These are phyloP conservation scores for Ciconia stormi DNA, from an alignment of 2,113 vertebrate species.

Conservation along the genomic window DNA sequence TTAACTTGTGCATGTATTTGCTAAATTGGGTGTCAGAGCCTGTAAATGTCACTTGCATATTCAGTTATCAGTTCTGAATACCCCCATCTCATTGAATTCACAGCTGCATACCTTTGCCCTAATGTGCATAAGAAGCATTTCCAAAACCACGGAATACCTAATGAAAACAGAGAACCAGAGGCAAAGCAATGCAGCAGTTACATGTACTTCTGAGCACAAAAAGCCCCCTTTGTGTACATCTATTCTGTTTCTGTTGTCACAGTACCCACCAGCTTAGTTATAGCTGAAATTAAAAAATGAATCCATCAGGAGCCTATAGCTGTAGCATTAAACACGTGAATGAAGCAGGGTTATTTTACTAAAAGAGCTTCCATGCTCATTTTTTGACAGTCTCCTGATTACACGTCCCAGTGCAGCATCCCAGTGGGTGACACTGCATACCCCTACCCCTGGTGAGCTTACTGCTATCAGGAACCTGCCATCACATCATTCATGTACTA, in stretches of 20 bases:
- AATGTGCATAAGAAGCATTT: not conserved
- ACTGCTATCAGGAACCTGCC: not conserved
- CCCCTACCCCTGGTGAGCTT: not conserved
- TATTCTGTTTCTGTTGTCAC: not conserved
- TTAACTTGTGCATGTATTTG: constrained; percentile 1
- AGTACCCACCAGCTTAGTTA: not conserved
- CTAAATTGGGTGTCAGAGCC: not conserved
- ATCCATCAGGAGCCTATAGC: not conserved
- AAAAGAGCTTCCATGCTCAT: not conserved
- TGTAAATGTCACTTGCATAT: constrained; percentile 20
- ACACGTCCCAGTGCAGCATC: not conserved
- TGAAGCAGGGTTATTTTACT: not conserved
- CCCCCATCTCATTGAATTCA: not conserved
- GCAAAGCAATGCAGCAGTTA: not conserved
- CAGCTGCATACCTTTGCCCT: not conserved
- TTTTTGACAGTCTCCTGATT: not conserved
- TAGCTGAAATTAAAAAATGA: not conserved
- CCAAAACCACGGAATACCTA: not conserved
- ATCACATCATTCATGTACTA: not conserved
- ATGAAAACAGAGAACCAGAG: not conserved
- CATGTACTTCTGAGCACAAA: not conserved
- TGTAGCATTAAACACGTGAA: not conserved
- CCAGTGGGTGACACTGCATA: not conserved
- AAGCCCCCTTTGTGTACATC: not conserved
- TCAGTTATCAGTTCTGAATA: not conserved